Evolutionary conservation across 2,797 vertebrate species (phyloP).

Genomic region (Chromobotia macracanthus): DNA sequence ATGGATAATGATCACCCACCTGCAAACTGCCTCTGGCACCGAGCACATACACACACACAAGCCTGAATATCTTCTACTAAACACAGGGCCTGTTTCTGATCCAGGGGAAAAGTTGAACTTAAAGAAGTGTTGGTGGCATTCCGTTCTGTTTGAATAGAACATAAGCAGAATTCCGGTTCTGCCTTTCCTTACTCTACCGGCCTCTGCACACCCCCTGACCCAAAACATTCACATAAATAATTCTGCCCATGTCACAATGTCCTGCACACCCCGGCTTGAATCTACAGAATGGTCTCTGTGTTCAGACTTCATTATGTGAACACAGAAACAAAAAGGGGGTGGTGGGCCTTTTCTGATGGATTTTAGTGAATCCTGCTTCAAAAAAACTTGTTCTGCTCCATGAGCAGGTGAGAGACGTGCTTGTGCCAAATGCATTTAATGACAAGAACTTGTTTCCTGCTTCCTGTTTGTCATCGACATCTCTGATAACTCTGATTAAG

Average conservation of each 20-base stretch:
- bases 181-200: constrained; percentile 67
- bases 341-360: background rate
- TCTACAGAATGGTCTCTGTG: constrained; percentile 66
- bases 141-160: background rate
- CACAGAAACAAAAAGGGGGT: background rate
- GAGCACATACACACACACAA: background rate
- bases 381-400: background rate
- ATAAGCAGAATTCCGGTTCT: constrained; percentile 60
- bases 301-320: constrained; percentile 70
- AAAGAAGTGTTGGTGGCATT: constrained; percentile 8
- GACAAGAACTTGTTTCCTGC: background rate
- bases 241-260: constrained; percentile 70
- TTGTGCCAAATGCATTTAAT: background rate
- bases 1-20: constrained; percentile 40
- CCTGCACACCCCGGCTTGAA: constrained; percentile 70
- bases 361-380: background rate
- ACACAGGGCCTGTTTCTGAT: constrained; percentile 10
- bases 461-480: background rate
- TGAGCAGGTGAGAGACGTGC: background rate
- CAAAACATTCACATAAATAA: constrained; percentile 64
- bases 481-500: background rate
- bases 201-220: constrained; percentile 64
- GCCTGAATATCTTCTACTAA: background rate
- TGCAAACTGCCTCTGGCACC: constrained; percentile 42
- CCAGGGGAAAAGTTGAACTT: constrained; percentile 12